Evolutionary conservation across 2,113 vertebrate genomes (phyloP), one percentile per base, ranked within the genome.

Genomic region (Otocyon megalotis): DNA sequence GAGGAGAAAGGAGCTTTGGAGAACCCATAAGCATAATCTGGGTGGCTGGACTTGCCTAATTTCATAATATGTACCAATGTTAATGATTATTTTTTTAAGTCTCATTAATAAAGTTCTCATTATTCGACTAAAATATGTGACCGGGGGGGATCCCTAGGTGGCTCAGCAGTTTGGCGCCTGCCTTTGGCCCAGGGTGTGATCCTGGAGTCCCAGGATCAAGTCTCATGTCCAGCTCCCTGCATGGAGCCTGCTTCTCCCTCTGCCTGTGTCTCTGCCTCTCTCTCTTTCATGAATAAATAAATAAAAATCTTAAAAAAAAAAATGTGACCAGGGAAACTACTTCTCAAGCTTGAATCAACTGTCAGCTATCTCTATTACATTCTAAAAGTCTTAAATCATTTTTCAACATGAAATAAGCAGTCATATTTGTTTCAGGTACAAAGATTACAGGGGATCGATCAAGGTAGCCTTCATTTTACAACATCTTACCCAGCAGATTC

Each of bases 351-450:
- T 67, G 60, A 88, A 84, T 71, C 62, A 95, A 54, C 4, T 79
- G 17, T 85, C 32, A 72, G 88, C 76, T 77, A 69, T 1, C 20
- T 81, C 71, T n/a, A 9, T 96, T 69, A 90, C 37, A 83, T 93
- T 17, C 58, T 65, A 82, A 82, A 97, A 89, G 67, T n/a, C 58
- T 58, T 85, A 5, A 83, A 92, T 71, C 95, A 93, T 54, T 88
- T 97, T 88, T 93, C 60, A 94, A 28, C 32, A 79, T 72, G 54
- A 87, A 93, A 90, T 77, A 89, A 50, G 35, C 28, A 93, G 80
- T 53, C 28, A 95, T 63, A 79, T 83, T 77, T 80, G 24, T 95
- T 96, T 94, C 63, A 60, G 26, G 50, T 62, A 93, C 9, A 87
- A 76, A 93, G 93, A 91, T 77, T 84, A 90, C 0, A 96, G 24